A percentile compares a stretch with the other conserved stretches of the same genome.
phyloP scores from a whole-genome alignment of 35 echinoderm and acorn worm species.

The Hemicentrotus pulcherrimus region DNA sequence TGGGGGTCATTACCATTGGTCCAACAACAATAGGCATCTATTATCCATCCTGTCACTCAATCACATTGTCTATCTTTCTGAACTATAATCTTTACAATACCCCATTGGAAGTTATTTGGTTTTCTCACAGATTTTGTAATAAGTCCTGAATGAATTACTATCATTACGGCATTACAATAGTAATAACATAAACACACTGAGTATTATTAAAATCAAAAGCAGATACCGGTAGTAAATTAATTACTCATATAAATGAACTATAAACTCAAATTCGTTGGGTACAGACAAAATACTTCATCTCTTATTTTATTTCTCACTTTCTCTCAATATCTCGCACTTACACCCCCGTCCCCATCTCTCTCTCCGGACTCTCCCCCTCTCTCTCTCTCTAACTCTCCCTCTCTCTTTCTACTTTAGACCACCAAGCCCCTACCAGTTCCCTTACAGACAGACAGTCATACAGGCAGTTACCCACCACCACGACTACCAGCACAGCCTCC shows the following conservation, averaged over 20 bases:
- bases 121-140: neutral
- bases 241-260: no score
- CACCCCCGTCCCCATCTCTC: no score
- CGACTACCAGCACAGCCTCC: neutral
- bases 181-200: no score
- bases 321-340: neutral
- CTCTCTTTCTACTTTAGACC: neutral
- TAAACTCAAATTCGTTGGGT: no score
- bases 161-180: no score
- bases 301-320: neutral
- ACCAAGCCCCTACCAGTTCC: neutral
- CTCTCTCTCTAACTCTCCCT: neutral
- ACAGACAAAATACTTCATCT: no score
- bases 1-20: neutral
- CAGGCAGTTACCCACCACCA: neutral
- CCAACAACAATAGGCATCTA: neutral
- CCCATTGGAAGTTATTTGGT: neutral
- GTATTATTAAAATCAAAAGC: no score
- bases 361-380: neutral
- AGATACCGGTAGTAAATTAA: no score
- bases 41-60: neutral
- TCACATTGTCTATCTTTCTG: neutral
- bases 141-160: no score
- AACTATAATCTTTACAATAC: neutral
- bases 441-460: neutral